phyloP scores from a whole-genome alignment of 1,140 invertebrate species.

The Heliconius hewitsoni region DNA sequence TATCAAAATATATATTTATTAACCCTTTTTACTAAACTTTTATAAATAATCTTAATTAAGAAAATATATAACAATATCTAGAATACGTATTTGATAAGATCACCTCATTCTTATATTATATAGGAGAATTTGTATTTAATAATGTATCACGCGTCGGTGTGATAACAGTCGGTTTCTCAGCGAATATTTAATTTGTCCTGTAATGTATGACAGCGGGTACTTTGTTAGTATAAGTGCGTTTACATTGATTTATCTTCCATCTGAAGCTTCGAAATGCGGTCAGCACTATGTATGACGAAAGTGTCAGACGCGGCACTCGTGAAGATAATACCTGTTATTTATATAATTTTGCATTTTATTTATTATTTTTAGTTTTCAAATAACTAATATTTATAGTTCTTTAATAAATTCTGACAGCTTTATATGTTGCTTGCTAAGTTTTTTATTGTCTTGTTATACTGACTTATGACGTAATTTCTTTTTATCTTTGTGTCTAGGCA shows the following conservation, averaged over 20 bases:
- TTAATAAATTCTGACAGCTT: background rate
- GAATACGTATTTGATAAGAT: background rate
- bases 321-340: background rate
- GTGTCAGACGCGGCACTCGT: background rate
- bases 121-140: background rate
- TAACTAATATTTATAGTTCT: background rate
- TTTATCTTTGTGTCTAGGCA: no score
- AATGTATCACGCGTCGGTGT: background rate
- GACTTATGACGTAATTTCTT: background rate
- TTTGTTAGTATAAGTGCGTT: conserved; percentile 36
- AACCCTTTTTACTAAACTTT: no score
- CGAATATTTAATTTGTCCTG: conserved; percentile 21
- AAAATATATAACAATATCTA: no score
- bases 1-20: no score
- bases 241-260: conserved; percentile 40
- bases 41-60: no score
- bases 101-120: background rate
- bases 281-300: background rate
- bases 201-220: conserved; percentile 18
- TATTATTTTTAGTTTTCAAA: background rate
- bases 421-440: background rate
- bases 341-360: no score
- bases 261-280: conserved; percentile 31
- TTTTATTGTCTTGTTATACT: background rate
- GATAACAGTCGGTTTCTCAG: background rate